Evolutionary conservation across 2,888 invertebrate genomes (phyloP), one percentile per base, ranked within the genome.

Genomic region (Phanerotoma sp.): DNA sequence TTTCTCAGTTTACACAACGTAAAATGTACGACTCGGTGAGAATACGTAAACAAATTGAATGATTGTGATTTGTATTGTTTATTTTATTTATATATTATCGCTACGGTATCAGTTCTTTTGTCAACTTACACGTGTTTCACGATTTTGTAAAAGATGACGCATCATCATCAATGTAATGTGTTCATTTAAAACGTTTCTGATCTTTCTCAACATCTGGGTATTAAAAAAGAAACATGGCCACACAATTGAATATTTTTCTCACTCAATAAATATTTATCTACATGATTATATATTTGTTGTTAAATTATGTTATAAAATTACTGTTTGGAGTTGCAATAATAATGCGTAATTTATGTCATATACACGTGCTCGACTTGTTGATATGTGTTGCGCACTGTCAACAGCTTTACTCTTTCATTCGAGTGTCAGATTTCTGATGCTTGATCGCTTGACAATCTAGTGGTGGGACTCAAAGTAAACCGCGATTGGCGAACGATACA

Each of bases 321-420:
- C 7, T 35, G 35, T n/a, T 35, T n/a, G 13, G n/a, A 35, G 11
- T 38, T 11, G 11, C 7, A 5, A 35, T 28, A 38, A 49, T 54
- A n/a, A 37, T 25, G 15, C 25, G 44, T 41, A 44, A 15, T 49
- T 49, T 37, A 21, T 51, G 21, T 42, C 35, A 25, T 35, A 33
- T 42, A 28, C 44, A 54, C 32, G 49, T 44, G 54, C 35, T 44
- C n/a, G 16, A 50, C 49, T 54, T 49, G 49, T 54, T 44, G 49
- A 49, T 54, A 44, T 37, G 35, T 46, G 44, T 49, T 37, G 49
- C 45, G 22, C 40, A 53, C 22, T 53, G 54, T 49, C 54, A 54
- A 45, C 47, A 50, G 20, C 20, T 20, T 15, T 40, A 18, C 28
- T 18, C 22, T 40, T 18, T 18, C 20, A 25, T 25, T 25, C 11